These are phyloP conservation scores for Microcebus ravelobensis DNA, from an alignment of 2,113 vertebrate genomes.

Conservation along the genomic window DNA sequence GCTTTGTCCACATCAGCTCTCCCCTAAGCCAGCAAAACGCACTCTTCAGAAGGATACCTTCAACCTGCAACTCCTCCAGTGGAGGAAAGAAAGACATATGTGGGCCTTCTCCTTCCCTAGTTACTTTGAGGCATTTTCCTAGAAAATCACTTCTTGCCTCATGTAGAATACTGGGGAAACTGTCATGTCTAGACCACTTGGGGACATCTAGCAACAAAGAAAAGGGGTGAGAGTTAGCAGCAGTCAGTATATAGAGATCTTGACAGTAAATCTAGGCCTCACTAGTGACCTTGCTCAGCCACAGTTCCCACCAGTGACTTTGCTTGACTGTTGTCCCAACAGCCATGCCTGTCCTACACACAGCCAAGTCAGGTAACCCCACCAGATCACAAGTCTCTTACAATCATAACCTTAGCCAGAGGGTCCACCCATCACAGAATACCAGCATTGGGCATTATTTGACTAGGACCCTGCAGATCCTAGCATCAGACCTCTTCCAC, in stretches of 20 bases:
- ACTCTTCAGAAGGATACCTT: too few species aligned
- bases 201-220: not conserved
- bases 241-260: not conserved
- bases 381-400: not conserved
- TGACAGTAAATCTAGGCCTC: not conserved
- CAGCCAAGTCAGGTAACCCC: not conserved
- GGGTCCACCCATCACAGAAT: not conserved
- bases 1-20: too few species aligned
- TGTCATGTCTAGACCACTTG: not conserved
- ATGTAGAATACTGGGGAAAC: not conserved
- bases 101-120: not conserved
- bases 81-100: not conserved
- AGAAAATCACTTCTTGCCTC: not conserved
- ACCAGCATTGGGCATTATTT: fast-evolving
- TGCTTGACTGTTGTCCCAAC: not conserved
- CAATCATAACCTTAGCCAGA: not conserved
- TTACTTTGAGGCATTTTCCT: not conserved
- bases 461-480: not conserved
- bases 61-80: too few species aligned
- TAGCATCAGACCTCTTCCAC: too few species aligned
- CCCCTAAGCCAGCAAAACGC: not conserved
- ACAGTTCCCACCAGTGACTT: fast-evolving
- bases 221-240: not conserved
- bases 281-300: not conserved
- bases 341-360: not conserved